Evolutionary conservation across 2,888 invertebrate genomes (phyloP), one percentile per base, ranked within the genome.

Genomic region (Campoplex capitator): DNA sequence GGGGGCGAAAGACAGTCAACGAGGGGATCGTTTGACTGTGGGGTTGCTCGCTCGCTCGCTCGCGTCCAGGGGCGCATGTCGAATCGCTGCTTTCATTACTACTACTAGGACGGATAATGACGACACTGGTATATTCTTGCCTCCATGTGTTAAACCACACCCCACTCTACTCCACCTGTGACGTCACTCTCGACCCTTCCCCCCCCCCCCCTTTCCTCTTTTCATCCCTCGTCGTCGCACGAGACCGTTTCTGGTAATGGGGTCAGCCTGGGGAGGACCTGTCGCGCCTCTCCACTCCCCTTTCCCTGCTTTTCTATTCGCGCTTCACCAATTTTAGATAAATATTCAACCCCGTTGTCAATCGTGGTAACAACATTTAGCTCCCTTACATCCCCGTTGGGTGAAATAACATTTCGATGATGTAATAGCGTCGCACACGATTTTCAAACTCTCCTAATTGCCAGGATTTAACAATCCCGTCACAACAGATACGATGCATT

Each of bases 261-360:
- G 91, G 91, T 90, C 91, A 90, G 88, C 87, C 89, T 56, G 51
- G 54, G 48, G 77, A 85, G 83, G 85, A 83, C 74, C 75, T 84
- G 86, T 88, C 73, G 77, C 70, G 70, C 65, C 68, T 85, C 42
- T 58, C 58, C 16, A 16, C 6, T 23, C 7, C 76, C 45, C 13
- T 2, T 1, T 11, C 45, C 45, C 45, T 45, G 1, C 32, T n/a
- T 51, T 35, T 67, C n/a, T 38, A 51, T 54, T n/a, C 38, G 16
- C 45, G 54, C 35, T 67, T 56, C 48, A 23, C 54, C 38, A 54
- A 67, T 77, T 51, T 28, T n/a, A 3, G 38, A 18, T 13, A 54
- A 77, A 77, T 77, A 73, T 73, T 58, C 56, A 51, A 73, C 58
- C 42, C 45, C 35, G 42, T 73, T 42, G 70, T 70, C 48, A 73